Conservation (phyloP, 1,140 invertebrate genomes). For the Campoletis sonorensis region DNA sequence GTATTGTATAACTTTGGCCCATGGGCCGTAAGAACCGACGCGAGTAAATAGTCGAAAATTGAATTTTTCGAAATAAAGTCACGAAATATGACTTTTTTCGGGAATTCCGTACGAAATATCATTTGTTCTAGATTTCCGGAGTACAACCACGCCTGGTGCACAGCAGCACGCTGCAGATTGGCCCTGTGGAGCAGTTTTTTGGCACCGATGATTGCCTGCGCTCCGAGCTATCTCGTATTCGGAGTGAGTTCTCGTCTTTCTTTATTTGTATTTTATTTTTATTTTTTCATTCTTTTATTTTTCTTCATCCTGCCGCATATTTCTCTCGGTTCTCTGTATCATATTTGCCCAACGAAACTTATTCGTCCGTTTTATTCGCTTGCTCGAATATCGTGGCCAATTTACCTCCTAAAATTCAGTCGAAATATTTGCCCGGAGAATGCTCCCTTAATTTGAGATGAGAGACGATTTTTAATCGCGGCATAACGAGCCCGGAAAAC, state of each 20-base stretch:
- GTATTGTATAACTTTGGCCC: too few species aligned
- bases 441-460: conserved; percentile 6
- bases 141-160: conserved; percentile 80
- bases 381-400: background rate
- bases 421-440: background rate
- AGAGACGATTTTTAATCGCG: background rate
- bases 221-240: conserved; percentile 86
- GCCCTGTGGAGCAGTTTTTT: conserved; percentile 86
- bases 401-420: background rate
- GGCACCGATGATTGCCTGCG: conserved; percentile 85
- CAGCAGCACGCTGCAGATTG: conserved; percentile 82
- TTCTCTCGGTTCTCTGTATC: background rate
- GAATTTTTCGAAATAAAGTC: background rate
- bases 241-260: conserved; percentile 73
- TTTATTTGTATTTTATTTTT: too few species aligned
- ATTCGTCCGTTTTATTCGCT: background rate
- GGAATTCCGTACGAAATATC: conserved; percentile 10
- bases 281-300: conserved; percentile 1
- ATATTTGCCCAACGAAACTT: background rate
- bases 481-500: background rate
- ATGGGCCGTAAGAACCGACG: background rate
- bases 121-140: conserved; percentile 79
- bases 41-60: background rate
- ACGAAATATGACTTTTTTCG: background rate
- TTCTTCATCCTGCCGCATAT: background rate